phyloP scores from a whole-genome alignment of 2,888 invertebrate genomes.

The Spilosoma lubricipeda region DNA sequence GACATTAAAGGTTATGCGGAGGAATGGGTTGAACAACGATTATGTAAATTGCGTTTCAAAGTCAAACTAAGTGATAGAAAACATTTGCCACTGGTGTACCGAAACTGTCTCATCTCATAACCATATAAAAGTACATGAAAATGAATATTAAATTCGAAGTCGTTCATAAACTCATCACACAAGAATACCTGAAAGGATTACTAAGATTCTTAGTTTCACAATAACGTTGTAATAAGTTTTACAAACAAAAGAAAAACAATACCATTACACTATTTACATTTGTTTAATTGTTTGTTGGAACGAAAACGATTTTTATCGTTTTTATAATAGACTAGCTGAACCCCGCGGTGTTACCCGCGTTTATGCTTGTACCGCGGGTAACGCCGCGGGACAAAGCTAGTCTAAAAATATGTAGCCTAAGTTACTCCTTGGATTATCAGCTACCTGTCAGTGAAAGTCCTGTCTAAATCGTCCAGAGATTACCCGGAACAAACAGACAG shows the following conservation, averaged over 20 bases:
- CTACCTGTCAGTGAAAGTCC: too few relatives aligned
- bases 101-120: neutral
- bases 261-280: too few relatives aligned
- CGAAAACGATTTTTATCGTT: neutral
- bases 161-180: neutral
- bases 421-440: too few relatives aligned
- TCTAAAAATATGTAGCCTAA: too few relatives aligned
- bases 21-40: conserved; percentile 3
- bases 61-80: neutral
- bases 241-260: too few relatives aligned
- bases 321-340: neutral
- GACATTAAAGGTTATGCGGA: conserved; percentile 9
- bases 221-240: neutral
- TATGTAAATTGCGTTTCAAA: conserved; percentile 1
- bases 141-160: too few relatives aligned
- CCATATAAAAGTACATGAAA: neutral
- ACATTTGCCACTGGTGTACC: neutral
- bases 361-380: too few relatives aligned
- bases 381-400: too few relatives aligned
- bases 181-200: neutral
- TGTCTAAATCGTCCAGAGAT: too few relatives aligned
- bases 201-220: neutral
- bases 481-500: too few relatives aligned
- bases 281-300: neutral
- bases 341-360: too few relatives aligned